Percentiles rank a stretch among this genome's conserved stretches.
These are phyloP conservation scores for Hermatobates lingyangjiaoensis DNA, from an alignment of 1,140 invertebrate species.

Conservation along the genomic window DNA sequence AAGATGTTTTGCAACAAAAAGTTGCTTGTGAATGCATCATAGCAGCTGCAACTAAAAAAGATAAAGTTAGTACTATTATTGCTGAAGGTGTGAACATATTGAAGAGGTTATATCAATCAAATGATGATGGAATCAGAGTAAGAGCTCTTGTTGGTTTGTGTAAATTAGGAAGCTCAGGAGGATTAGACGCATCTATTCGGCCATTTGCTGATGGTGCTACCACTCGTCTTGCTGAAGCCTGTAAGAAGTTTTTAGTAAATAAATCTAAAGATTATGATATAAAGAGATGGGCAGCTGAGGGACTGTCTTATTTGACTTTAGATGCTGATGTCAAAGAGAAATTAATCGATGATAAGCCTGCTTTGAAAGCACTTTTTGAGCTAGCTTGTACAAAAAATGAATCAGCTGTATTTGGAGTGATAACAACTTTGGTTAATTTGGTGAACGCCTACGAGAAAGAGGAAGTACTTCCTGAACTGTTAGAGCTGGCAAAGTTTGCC, in stretches of 20 bases:
- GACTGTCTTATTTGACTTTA: constrained; percentile 87
- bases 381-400: constrained; percentile 67
- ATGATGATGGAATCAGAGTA: constrained; percentile 75
- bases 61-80: constrained; percentile 83
- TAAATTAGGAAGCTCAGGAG: constrained; percentile 88
- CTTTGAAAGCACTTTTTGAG: constrained; percentile 72
- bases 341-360: constrained; percentile 65
- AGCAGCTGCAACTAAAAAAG: constrained; percentile 90
- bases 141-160: constrained; percentile 86
- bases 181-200: constrained; percentile 81
- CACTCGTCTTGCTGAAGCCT: constrained; percentile 82
- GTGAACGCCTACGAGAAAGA: constrained; percentile 98
- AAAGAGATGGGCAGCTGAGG: constrained; percentile 91
- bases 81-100: constrained; percentile 82
- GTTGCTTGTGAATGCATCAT: constrained; percentile 92
- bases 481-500: constrained; percentile 95
- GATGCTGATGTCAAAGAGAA: constrained; percentile 98
- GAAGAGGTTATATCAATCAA: constrained; percentile 80
- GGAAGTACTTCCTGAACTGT: constrained; percentile 88
- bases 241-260: constrained; percentile 75
- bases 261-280: constrained; percentile 72
- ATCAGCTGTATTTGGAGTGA: constrained; percentile 75
- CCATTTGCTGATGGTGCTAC: constrained; percentile 92
- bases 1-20: constrained; percentile 68
- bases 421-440: constrained; percentile 89